phyloP scores from a whole-genome alignment of 1,140 invertebrate genomes.

The Procambarus clarkii region DNA sequence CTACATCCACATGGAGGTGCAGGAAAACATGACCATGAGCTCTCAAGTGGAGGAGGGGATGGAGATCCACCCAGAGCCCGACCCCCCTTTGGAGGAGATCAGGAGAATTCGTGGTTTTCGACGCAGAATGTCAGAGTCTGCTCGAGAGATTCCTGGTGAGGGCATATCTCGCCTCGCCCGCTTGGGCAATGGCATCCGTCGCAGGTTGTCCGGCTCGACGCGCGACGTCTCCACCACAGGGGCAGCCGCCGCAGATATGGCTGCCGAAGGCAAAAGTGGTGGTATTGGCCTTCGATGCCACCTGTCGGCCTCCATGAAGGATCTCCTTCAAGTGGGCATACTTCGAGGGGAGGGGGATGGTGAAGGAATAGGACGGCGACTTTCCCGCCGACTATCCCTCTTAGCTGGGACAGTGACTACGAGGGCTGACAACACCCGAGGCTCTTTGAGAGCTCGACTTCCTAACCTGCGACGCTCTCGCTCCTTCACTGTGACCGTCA shows the following conservation, averaged over 20 bases:
- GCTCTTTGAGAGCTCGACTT: conserved; percentile 54
- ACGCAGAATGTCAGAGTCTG: conserved; percentile 42
- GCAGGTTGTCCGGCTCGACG: conserved; percentile 50
- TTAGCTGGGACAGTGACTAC: conserved; percentile 43
- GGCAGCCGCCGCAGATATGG: neutral
- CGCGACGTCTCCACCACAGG: conserved; percentile 42
- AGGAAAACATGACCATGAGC: conserved; percentile 13
- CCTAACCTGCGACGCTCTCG: conserved; percentile 41
- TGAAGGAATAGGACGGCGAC: conserved; percentile 36
- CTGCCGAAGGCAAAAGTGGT: neutral
- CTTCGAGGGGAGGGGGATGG: conserved; percentile 11
- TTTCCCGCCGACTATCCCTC: conserved; percentile 57
- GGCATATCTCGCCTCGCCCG: conserved; percentile 47
- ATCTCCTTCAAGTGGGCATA: conserved; percentile 20
- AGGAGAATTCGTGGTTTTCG: conserved; percentile 39
- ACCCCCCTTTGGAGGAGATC: conserved; percentile 11
- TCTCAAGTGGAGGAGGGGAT: conserved; percentile 1
- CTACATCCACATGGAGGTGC: conserved; percentile 41
- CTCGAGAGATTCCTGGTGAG: conserved; percentile 39
- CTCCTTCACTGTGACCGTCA: conserved; percentile 45
- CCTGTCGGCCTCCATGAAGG: conserved; percentile 62
- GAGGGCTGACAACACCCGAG: conserved; percentile 51
- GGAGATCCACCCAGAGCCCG: conserved; percentile 1
- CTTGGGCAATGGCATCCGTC: conserved; percentile 46
- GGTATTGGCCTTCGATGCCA: conserved; percentile 43